Evolutionary conservation across 2,797 vertebrate genomes (phyloP).

Genomic region (Clamator glandarius): DNA sequence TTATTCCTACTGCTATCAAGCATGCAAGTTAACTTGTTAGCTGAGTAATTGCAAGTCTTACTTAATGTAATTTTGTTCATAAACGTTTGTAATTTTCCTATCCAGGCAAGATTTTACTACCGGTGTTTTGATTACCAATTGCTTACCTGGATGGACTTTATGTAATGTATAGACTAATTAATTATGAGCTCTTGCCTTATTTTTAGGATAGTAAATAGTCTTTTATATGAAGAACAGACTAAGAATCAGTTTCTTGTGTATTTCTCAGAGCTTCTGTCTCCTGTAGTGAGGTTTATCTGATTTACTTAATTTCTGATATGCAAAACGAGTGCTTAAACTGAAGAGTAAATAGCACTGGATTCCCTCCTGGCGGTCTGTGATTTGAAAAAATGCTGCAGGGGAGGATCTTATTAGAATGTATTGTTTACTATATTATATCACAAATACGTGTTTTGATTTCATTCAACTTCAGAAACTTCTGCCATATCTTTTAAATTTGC

Average conservation of each 20-base stretch:
- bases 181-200: neutral
- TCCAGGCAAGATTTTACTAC: neutral
- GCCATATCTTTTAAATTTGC: neutral
- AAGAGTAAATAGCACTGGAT: neutral
- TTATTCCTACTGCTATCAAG: neutral
- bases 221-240: neutral
- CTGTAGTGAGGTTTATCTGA: neutral
- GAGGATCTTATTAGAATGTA: neutral
- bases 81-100: neutral
- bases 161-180: neutral
- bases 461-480: neutral
- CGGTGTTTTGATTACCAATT: neutral
- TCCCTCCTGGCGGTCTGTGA: neutral
- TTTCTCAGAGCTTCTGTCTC: neutral
- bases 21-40: neutral
- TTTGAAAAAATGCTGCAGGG: rapidly evolving
- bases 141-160: neutral
- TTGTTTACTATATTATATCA: neutral
- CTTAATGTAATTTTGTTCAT: neutral
- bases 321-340: neutral
- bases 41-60: neutral
- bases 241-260: neutral
- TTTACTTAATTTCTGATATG: neutral
- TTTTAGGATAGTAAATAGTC: neutral
- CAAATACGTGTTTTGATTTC: neutral